Conservation (phyloP, 2,888 invertebrate species). For the Lissocephala sabroskyi region DNA sequence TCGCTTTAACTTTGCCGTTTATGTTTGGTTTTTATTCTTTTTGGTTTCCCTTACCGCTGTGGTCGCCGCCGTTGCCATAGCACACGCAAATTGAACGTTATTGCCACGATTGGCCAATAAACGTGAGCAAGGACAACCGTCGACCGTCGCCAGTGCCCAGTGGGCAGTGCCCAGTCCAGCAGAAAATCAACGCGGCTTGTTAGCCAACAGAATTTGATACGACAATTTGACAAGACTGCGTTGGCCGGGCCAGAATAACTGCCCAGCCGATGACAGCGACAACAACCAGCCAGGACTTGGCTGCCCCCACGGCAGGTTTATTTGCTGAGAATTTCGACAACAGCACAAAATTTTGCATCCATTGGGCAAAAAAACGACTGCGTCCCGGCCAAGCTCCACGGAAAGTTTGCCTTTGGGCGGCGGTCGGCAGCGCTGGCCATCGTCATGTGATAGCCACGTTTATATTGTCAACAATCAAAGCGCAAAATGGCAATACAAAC, state of each 20-base stretch:
- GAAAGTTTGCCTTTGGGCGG: background rate
- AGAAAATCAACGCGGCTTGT: slow-evolving; percentile 31
- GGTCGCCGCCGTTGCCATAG: slow-evolving; percentile 1
- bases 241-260: slow-evolving; percentile 3
- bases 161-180: slow-evolving; percentile 4
- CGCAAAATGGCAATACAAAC: slow-evolving; percentile 18
- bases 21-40: background rate
- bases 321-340: slow-evolving; percentile 3
- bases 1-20: slow-evolving; percentile 3
- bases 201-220: slow-evolving; percentile 33
- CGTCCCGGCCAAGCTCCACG: background rate
- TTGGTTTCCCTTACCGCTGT: slow-evolving; percentile 2
- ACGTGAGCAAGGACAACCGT: slow-evolving; percentile 27
- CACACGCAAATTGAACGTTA: slow-evolving; percentile 44
- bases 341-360: slow-evolving; percentile 11
- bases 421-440: background rate
- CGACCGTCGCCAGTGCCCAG: background rate
- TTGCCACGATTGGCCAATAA: slow-evolving; percentile 33
- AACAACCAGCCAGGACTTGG: background rate
- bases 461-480: slow-evolving; percentile 17
- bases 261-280: background rate
- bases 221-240: slow-evolving; percentile 28
- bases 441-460: slow-evolving; percentile 12
- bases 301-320: slow-evolving; percentile 3
- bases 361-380: background rate